Conservation (phyloP, 2,797 vertebrate genomes). For the Ptychobarbus kaznakovi region DNA sequence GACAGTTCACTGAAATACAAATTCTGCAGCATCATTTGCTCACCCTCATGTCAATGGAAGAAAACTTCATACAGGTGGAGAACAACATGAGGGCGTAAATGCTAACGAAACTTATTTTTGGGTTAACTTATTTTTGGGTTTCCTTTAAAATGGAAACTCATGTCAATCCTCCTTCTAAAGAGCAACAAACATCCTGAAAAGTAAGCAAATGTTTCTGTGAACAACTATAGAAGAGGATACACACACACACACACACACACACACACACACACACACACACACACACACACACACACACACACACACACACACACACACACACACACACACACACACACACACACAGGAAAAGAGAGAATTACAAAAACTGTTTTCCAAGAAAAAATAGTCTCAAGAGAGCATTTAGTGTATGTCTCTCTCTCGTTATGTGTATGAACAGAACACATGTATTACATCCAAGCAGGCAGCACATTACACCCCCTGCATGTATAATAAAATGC, state of each 20-base stretch:
- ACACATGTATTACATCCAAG: background rate
- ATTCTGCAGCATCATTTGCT: background rate
- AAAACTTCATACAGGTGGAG: background rate
- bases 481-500: slow-evolving; percentile 12
- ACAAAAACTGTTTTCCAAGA: background rate
- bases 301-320: background rate
- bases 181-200: background rate
- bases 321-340: background rate
- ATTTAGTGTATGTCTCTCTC: background rate
- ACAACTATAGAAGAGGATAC: background rate
- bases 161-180: background rate
- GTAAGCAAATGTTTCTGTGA: background rate
- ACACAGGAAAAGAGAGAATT: background rate
- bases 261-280: background rate
- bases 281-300: background rate
- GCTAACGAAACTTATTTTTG: background rate
- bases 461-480: background rate
- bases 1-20: background rate
- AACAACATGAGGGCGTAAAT: background rate
- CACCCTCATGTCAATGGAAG: background rate
- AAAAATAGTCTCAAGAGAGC: background rate
- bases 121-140: background rate
- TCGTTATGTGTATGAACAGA: background rate
- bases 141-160: background rate
- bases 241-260: background rate